Percentiles rank a stretch among this genome's conserved stretches.
Conservation (phyloP, 2,113 vertebrate species). For the Cephalopterus ornatus region DNA sequence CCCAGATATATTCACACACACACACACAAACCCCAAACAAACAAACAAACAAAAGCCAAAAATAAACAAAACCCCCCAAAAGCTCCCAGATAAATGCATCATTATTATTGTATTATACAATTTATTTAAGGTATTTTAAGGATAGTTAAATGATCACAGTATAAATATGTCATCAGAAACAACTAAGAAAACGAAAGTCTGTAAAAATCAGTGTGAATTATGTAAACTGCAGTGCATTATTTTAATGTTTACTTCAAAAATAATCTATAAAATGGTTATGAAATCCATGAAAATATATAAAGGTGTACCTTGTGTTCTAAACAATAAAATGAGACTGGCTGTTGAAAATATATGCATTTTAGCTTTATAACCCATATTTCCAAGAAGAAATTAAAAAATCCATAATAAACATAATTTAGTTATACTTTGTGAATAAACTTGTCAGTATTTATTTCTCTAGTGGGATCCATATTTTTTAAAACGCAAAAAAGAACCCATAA, state of each 20-base stretch:
- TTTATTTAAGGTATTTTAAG: background rate
- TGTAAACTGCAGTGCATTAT: background rate
- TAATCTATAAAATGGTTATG: background rate
- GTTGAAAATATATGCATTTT: background rate
- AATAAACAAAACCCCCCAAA: too few relatives aligned
- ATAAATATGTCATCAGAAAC: background rate
- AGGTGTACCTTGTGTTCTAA: background rate
- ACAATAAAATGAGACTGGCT: background rate
- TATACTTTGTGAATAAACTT: background rate
- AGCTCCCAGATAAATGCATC: background rate
- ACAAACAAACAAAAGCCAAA: background rate
- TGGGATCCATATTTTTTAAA: background rate
- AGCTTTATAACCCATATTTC: background rate
- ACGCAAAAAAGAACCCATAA: slow-evolving; percentile 4
- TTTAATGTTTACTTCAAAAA: background rate
- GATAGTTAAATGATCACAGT: background rate
- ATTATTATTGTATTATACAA: background rate
- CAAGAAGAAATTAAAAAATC: background rate
- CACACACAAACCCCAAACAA: background rate
- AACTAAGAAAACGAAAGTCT: background rate
- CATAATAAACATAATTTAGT: background rate
- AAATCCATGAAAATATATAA: background rate
- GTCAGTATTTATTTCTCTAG: background rate
- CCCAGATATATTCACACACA: background rate
- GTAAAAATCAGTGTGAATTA: background rate